Evolutionary conservation across 2,888 invertebrate genomes (phyloP).

Genomic region (Mythimna loreyi): DNA sequence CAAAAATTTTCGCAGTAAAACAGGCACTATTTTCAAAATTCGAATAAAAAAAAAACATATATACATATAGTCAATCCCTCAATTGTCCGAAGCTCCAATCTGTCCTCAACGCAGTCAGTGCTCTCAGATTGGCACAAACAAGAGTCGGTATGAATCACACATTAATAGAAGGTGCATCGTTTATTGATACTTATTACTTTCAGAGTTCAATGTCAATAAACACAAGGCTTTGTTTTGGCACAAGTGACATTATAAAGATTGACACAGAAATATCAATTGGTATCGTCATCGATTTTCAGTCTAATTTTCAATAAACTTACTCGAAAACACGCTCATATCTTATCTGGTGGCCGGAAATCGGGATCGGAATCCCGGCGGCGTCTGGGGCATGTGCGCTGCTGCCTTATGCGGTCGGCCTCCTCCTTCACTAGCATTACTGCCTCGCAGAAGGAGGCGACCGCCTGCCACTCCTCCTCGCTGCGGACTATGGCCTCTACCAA

Average conservation of each 20-base stretch:
- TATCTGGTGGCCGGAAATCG: too few species aligned
- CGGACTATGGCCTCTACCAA: too few species aligned
- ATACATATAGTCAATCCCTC: neutral
- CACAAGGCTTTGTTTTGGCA: conserved; percentile 45
- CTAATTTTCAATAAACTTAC: too few species aligned
- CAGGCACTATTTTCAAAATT: too few species aligned
- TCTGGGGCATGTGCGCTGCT: too few species aligned
- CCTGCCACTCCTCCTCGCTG: too few species aligned
- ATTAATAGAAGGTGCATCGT: conserved; percentile 51
- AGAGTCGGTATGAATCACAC: conserved; percentile 28
- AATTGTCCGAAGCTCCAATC: conserved; percentile 1
- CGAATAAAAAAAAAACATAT: neutral
- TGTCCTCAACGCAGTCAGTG: conserved; percentile 12
- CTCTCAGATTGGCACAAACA: conserved; percentile 18
- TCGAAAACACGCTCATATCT: too few species aligned
- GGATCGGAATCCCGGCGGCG: too few species aligned
- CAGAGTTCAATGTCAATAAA: conserved; percentile 48
- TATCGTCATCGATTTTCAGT: neutral
- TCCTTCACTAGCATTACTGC: too few species aligned
- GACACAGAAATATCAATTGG: conserved; percentile 16
- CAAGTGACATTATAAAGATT: neutral
- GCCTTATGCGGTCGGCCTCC: too few species aligned
- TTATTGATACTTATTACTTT: conserved; percentile 56
- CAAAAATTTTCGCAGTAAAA: too few species aligned
- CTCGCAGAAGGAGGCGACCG: too few species aligned